Evolutionary conservation across 2,797 vertebrate species (phyloP).

Genomic region (Macrochelys suwanniensis): DNA sequence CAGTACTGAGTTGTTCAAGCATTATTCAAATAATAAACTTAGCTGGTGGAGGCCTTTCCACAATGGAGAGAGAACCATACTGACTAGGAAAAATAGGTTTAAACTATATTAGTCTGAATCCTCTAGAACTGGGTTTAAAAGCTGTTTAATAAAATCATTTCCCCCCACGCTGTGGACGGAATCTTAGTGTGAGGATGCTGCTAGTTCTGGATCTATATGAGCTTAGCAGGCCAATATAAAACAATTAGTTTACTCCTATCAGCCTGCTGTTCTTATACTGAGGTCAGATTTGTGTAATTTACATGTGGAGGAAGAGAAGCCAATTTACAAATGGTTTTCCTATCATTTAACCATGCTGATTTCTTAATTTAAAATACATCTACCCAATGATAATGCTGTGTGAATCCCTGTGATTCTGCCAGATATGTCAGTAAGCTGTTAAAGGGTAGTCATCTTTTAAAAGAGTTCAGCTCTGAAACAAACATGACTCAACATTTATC

Average conservation of each 20-base stretch:
- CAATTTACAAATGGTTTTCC: not conserved
- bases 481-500: slow-evolving; percentile 63
- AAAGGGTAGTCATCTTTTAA: slow-evolving; percentile 31
- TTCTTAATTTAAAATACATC: slow-evolving; percentile 4
- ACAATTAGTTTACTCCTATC: not conserved
- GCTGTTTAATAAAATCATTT: not conserved
- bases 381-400: slow-evolving; percentile 9
- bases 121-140: not conserved
- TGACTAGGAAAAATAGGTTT: not conserved
- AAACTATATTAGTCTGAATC: not conserved
- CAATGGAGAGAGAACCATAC: not conserved
- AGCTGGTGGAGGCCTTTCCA: not conserved
- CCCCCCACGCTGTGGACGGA: not conserved
- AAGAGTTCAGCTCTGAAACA: slow-evolving; percentile 61
- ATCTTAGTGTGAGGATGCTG: not conserved
- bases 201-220: slow-evolving; percentile 7
- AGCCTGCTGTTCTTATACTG: not conserved
- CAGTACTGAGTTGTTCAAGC: not conserved
- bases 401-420: slow-evolving; percentile 21
- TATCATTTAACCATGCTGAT: not conserved
- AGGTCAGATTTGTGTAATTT: not conserved
- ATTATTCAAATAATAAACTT: not conserved
- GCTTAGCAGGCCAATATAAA: not conserved
- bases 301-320: not conserved
- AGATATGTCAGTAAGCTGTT: slow-evolving; percentile 52